Percentiles rank a stretch among this genome's conserved stretches.
Evolutionary conservation across 1,140 invertebrate genomes (phyloP).

Genomic region (Drosophila grimshawi): DNA sequence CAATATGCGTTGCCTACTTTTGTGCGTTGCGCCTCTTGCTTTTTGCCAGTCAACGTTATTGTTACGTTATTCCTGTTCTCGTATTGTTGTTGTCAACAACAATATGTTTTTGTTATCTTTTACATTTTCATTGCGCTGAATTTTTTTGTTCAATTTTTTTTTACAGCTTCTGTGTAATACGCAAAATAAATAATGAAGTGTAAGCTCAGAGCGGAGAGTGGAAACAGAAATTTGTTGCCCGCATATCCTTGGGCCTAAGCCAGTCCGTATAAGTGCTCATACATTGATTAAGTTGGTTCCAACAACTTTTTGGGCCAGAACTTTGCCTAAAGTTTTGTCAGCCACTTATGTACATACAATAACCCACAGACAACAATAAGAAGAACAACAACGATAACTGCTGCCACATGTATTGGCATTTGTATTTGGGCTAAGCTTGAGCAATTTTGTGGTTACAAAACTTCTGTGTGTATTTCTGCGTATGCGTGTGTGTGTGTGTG

Average conservation of each 20-base stretch:
- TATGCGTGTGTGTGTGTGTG: background rate
- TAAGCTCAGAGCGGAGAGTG: conserved; percentile 27
- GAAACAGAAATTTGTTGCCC: conserved; percentile 13
- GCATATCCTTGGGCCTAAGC: conserved; percentile 48
- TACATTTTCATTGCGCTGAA: conserved; percentile 70
- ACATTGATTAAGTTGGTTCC: conserved; percentile 68
- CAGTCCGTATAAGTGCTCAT: conserved; percentile 64
- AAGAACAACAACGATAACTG: conserved; percentile 18
- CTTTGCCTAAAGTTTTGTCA: conserved; percentile 69
- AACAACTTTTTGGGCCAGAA: conserved; percentile 50
- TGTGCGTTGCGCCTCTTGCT: conserved; percentile 47
- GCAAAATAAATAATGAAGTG: conserved; percentile 77
- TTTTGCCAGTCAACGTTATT: background rate
- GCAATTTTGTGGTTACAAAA: conserved; percentile 70
- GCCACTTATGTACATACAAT: conserved; percentile 68
- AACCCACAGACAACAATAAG: conserved; percentile 36
- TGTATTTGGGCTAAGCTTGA: conserved; percentile 69
- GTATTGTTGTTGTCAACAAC: conserved; percentile 62
- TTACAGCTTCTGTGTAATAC: conserved; percentile 10
- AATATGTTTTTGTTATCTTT: conserved; percentile 81
- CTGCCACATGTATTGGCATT: conserved; percentile 65
- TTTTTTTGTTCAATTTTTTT: conserved; percentile 19
- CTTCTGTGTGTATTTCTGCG: conserved; percentile 22
- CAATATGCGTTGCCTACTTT: conserved; percentile 66
- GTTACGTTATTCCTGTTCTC: conserved; percentile 44